Percentiles rank a stretch among this genome's conserved stretches.
These are phyloP conservation scores for Carassius auratus DNA, from an alignment of 2,113 vertebrate species.

Conservation along the genomic window DNA sequence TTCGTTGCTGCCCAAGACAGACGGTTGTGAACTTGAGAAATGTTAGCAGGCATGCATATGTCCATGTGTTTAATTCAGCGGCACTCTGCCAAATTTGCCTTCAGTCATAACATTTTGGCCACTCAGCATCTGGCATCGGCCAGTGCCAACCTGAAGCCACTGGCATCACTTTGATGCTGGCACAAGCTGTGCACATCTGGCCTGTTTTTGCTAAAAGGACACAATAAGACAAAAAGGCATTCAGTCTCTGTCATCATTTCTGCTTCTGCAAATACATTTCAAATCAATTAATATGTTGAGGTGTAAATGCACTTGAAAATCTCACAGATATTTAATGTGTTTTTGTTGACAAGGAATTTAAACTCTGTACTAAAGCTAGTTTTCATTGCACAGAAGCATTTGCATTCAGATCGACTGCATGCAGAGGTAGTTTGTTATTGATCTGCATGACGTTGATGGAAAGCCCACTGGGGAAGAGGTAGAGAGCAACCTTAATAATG, in stretches of 20 bases:
- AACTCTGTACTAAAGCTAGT: neutral
- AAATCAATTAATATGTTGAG: neutral
- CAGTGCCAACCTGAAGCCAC: constrained; percentile 27
- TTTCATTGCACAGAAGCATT: neutral
- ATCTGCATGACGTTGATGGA: neutral
- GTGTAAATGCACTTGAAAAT: neutral
- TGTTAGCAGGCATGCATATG: constrained; percentile 4
- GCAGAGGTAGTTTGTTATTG: constrained; percentile 3
- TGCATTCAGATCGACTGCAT: neutral
- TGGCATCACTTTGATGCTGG: constrained; percentile 8
- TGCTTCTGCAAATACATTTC: neutral
- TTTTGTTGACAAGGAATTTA: neutral
- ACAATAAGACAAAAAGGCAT: neutral
- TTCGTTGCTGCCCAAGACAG: constrained; percentile 8
- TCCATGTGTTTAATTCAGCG: constrained; percentile 22
- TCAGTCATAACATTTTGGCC: constrained; percentile 21
- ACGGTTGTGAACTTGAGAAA: neutral
- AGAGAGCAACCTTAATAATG: neutral
- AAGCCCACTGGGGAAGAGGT: neutral
- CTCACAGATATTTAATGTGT: neutral
- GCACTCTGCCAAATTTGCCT: neutral
- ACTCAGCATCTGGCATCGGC: constrained; percentile 23
- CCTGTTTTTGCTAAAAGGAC: neutral
- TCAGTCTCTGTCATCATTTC: neutral
- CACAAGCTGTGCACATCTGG: constrained; percentile 41